A percentile compares a stretch with the other conserved stretches of the same genome.
Evolutionary conservation across 2,113 vertebrate genomes (phyloP).

Genomic region (Dunckerocampus dactyliophorus): DNA sequence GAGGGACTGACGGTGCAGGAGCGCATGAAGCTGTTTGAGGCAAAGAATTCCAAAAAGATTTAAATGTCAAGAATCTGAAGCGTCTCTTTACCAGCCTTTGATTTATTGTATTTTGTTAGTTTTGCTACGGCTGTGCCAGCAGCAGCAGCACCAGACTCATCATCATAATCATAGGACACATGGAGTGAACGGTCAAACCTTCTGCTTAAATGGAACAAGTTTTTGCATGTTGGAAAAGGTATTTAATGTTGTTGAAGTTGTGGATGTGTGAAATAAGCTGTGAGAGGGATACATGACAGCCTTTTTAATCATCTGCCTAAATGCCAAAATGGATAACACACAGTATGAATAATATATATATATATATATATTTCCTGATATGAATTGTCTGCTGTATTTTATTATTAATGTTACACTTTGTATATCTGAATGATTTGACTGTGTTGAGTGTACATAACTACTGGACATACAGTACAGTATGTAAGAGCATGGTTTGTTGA

Average conservation of each 20-base stretch:
- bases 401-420: conserved; percentile 59
- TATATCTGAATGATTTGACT: conserved; percentile 51
- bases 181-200: conserved; percentile 18
- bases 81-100: conserved; percentile 31
- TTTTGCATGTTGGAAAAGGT: conserved; percentile 10
- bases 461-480: conserved; percentile 45
- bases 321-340: conserved; percentile 63
- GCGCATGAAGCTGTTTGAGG: conserved; percentile 96
- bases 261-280: conserved; percentile 47
- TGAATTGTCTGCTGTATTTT: conserved; percentile 71
- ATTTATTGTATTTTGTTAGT: neutral
- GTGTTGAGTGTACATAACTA: conserved; percentile 66
- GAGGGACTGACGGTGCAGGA: conserved; percentile 97
- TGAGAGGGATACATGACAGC: conserved; percentile 39
- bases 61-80: conserved; percentile 58
- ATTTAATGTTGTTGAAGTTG: conserved; percentile 32
- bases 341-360: conserved; percentile 45
- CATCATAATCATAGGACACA: conserved; percentile 5
- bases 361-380: conserved; percentile 59
- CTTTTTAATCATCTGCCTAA: conserved; percentile 45
- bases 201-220: conserved; percentile 33
- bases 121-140: conserved; percentile 30
- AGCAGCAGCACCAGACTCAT: conserved; percentile 17
- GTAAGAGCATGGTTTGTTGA: conserved; percentile 43
- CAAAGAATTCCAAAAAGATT: conserved; percentile 92